Percentiles rank a stretch among this genome's conserved stretches.
Conservation (phyloP, 2,888 invertebrate species). For the Fabriciana adippe region DNA sequence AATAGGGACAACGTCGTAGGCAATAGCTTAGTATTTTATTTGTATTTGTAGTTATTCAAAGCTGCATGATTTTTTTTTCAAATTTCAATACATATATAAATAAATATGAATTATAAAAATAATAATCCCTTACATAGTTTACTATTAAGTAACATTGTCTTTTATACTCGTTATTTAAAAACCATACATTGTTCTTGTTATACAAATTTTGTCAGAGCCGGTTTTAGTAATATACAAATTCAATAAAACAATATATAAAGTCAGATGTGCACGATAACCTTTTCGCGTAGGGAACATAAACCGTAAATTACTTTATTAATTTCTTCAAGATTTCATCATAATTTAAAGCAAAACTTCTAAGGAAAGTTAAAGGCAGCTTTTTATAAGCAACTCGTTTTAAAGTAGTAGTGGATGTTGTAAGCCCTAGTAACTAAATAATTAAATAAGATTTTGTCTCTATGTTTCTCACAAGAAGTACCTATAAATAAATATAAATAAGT, state of each 20-base stretch:
- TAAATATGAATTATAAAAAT: no score
- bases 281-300: slow-evolving; percentile 1
- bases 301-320: slow-evolving; percentile 10
- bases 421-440: no score
- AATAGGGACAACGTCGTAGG: no score
- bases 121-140: not conserved
- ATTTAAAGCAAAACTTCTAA: slow-evolving; percentile 3
- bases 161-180: not conserved
- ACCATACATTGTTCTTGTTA: not conserved
- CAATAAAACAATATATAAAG: slow-evolving; percentile 19
- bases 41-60: no score
- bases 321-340: slow-evolving; percentile 11
- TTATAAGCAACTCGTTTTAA: not conserved
- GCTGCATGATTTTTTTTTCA: no score
- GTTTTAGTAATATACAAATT: slow-evolving; percentile 5
- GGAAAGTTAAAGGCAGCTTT: not conserved
- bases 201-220: not conserved
- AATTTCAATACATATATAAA: no score
- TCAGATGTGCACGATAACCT: slow-evolving; percentile 13
- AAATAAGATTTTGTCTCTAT: no score
- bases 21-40: no score
- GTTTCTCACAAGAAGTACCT: no score
- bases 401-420: not conserved
- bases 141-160: not conserved
- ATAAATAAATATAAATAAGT: no score